Base-by-base conservation (phyloP, 2,797 vertebrate genomes). In the Serranus cabrilla region DNA sequence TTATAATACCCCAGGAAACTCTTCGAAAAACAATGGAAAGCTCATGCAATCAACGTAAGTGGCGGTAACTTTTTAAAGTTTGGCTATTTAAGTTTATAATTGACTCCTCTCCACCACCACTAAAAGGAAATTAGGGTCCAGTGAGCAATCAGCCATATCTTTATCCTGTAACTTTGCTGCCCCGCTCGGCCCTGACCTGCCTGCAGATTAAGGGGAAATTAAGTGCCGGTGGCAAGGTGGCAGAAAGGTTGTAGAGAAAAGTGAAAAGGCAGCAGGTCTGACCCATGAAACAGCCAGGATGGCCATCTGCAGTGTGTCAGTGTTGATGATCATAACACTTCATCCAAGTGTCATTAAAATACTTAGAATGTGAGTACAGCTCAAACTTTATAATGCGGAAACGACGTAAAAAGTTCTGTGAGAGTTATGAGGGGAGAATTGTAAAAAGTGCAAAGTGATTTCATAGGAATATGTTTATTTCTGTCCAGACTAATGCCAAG, bases 11-110 rank as follows among this genome's bases (percentile, higher is more conserved):
- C 17, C 55, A 12, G 62, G 56, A 81, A 81, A 88, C 64, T 76
- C 71, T 61, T 64, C 39, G 18, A 64, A 85, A 90, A 84, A 83
- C 79, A 77, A 82, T 71, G 37, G 46, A 81, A 86, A 78, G 63
- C 81, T 75, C 10, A 7, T 42, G 79, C 81, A 89, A 83, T 88
- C 87, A 87, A 58, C 18, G 0, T 43, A 81, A 91, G 86, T 73
- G 56, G 58, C 20, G 23, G 69, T 39, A 86, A 83, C 75, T 86
- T 84, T 80, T 59, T 5, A 55, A 83, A 85, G 78, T 85, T 79
- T 80, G 55, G 52, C 61, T 78, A 76, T 89, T 82, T 83, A 78
- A 71, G 67, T 77, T 87, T 74, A 62, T 91, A 91, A 90, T 83
- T 87, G 84, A 90, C 71, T 89, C 46, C 27, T 64, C 66, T 78